Evolutionary conservation across 2,797 vertebrate species (phyloP).

Genomic region (Synaphobranchus kaupii): DNA sequence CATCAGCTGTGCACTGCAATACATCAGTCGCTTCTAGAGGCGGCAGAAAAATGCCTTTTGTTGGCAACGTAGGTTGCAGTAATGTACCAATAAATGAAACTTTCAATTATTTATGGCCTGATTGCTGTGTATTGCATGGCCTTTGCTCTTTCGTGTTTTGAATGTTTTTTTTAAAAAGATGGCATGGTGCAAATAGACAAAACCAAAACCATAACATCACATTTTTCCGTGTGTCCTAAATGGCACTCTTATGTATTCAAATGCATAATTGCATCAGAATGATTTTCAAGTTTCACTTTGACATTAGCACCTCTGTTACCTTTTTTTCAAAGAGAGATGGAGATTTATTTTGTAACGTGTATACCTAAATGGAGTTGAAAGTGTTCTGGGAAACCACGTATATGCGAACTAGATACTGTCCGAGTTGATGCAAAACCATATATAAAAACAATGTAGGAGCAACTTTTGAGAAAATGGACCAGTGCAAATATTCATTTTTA

Average conservation of each 20-base stretch:
- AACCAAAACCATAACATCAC: background rate
- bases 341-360: too few species aligned
- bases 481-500: background rate
- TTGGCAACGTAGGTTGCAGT: background rate
- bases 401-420: background rate
- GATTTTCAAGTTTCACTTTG: background rate
- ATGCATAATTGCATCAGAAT: background rate
- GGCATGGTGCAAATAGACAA: background rate
- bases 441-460: background rate
- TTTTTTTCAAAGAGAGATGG: too few species aligned
- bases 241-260: background rate
- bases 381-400: too few species aligned
- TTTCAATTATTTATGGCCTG: background rate
- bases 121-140: background rate
- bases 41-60: background rate
- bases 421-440: background rate
- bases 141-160: background rate
- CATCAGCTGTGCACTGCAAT: background rate
- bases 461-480: background rate
- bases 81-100: background rate
- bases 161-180: background rate
- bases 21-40: background rate
- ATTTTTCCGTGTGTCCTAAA: background rate
- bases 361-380: too few species aligned
- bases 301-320: background rate